Percentiles rank a stretch among this genome's conserved stretches.
phyloP scores from a whole-genome alignment of 2,113 vertebrate genomes.

The Oncorhynchus tshawytscha region DNA sequence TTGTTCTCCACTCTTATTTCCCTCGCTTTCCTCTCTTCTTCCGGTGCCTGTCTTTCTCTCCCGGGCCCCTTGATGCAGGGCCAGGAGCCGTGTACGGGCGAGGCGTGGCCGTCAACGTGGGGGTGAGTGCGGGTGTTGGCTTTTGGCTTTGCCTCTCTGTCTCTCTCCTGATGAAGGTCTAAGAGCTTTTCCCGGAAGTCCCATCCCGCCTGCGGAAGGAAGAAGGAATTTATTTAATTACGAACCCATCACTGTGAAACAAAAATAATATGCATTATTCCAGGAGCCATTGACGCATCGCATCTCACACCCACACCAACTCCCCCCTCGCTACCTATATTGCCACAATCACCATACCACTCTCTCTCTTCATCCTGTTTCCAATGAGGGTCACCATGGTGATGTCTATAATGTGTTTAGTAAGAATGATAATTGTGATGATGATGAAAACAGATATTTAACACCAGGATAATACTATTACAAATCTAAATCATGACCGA shows the following conservation, averaged over 20 bases:
- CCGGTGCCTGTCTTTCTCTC: background rate
- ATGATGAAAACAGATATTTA: conserved; percentile 57
- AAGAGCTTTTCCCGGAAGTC: conserved; percentile 41
- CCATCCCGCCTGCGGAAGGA: conserved; percentile 48
- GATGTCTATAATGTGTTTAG: conserved; percentile 57
- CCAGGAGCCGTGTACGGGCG: conserved; percentile 72
- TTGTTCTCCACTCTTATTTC: background rate
- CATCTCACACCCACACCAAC: conserved; percentile 30
- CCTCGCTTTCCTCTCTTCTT: background rate
- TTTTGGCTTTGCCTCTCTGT: conserved; percentile 67
- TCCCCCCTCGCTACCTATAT: conserved; percentile 31
- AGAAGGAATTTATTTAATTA: conserved; percentile 76
- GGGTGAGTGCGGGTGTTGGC: conserved; percentile 49
- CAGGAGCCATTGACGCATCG: conserved; percentile 78
- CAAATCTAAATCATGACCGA: conserved; percentile 63
- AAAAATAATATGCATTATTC: conserved; percentile 80
- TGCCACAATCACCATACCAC: conserved; percentile 16
- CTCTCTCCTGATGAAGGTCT: conserved; percentile 73
- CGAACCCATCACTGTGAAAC: conserved; percentile 84
- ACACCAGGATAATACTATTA: conserved; percentile 57
- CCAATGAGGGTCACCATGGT: conserved; percentile 37
- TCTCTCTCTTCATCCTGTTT: conserved; percentile 27
- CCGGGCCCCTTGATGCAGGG: conserved; percentile 51
- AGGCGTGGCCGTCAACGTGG: conserved; percentile 52
- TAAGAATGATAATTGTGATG: conserved; percentile 55